Conservation (phyloP, 2,888 invertebrate species). For the Vesta saturnalis region DNA sequence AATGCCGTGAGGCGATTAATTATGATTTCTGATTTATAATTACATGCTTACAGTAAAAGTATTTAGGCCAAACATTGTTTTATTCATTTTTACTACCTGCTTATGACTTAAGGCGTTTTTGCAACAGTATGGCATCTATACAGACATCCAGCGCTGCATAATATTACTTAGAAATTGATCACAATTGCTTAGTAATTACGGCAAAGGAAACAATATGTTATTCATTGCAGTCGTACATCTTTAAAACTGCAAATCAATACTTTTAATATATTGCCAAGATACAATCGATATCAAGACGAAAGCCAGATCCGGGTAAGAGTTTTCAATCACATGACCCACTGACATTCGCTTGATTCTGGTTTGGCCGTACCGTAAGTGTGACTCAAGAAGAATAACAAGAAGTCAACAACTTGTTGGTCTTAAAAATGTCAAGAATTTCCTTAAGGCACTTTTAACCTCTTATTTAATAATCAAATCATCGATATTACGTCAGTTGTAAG, state of each 20-base stretch:
- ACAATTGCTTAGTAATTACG: too few relatives aligned
- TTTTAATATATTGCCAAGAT: neutral
- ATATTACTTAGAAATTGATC: too few relatives aligned
- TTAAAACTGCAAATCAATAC: neutral
- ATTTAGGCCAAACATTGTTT: conserved; percentile 3
- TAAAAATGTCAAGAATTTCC: conserved; percentile 17
- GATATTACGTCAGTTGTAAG: conserved; percentile 5
- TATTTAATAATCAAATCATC: conserved; percentile 6
- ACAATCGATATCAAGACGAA: conserved; percentile 17
- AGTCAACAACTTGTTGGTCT: conserved; percentile 13
- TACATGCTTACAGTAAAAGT: neutral
- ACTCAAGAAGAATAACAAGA: conserved; percentile 30
- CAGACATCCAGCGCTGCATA: too few relatives aligned
- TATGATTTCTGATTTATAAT: neutral
- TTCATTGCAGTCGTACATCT: neutral
- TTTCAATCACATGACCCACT: conserved; percentile 49
- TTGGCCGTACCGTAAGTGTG: conserved; percentile 30
- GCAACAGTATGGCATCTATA: neutral
- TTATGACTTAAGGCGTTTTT: neutral
- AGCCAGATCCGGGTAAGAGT: conserved; percentile 45
- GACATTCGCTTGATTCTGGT: conserved; percentile 36
- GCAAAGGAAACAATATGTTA: neutral
- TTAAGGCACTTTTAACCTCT: neutral
- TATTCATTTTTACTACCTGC: conserved; percentile 10
- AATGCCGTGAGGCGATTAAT: neutral